These are phyloP conservation scores for Agrotis exclamationis DNA, from an alignment of 2,888 invertebrate genomes.

Conservation along the genomic window DNA sequence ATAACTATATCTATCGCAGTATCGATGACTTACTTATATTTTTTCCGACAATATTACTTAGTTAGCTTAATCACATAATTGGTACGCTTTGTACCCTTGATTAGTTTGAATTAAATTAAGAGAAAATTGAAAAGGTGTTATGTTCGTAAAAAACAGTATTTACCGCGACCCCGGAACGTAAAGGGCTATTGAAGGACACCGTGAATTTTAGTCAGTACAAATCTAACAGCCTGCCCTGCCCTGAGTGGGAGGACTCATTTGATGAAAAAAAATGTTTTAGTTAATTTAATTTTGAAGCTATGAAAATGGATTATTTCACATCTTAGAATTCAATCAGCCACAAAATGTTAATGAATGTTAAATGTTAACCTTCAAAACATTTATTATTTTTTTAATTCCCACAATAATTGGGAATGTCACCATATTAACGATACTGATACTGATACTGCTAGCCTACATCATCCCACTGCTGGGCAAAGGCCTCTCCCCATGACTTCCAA, in stretches of 20 bases:
- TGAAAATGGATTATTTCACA: neutral
- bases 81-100: neutral
- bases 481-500: too few species aligned
- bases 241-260: too few species aligned
- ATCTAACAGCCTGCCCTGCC: too few species aligned
- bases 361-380: constrained; percentile 23
- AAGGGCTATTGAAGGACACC: too few species aligned
- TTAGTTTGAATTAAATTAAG: neutral
- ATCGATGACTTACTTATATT: neutral
- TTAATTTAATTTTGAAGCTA: too few species aligned
- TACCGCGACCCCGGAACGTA: too few species aligned
- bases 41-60: neutral
- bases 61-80: neutral
- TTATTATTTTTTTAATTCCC: constrained; percentile 19
- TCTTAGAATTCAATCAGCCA: constrained; percentile 2
- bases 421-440: too few species aligned
- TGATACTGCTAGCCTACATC: too few species aligned
- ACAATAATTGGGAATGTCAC: constrained; percentile 40
- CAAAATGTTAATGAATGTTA: constrained; percentile 4
- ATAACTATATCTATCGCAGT: neutral
- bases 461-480: too few species aligned
- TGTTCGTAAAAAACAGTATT: neutral
- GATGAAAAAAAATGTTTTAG: too few species aligned
- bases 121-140: too few species aligned
- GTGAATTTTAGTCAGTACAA: too few species aligned